phyloP scores from a whole-genome alignment of 2,888 invertebrate species.

The Diarsia mendica region DNA sequence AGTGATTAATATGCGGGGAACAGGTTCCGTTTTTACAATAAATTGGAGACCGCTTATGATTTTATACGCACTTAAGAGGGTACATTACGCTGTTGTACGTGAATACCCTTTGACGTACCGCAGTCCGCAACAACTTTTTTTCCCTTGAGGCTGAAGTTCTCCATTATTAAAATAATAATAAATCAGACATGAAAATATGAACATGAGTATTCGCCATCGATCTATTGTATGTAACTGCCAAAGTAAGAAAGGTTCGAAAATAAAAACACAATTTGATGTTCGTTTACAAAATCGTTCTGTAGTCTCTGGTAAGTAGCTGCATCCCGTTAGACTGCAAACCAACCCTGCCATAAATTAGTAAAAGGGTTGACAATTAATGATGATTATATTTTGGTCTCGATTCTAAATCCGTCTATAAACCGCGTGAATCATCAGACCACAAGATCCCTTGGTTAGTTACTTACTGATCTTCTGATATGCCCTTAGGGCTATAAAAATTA shows the following conservation, averaged over 20 bases:
- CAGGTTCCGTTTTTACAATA: slow-evolving; percentile 33
- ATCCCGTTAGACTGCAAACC: neutral
- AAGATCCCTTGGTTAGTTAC: neutral
- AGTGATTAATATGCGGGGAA: slow-evolving; percentile 32
- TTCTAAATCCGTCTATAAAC: neutral
- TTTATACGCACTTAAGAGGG: slow-evolving; percentile 35
- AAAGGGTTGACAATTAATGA: neutral
- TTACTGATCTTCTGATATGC: neutral
- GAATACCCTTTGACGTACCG: slow-evolving; percentile 20
- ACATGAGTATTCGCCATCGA: neutral
- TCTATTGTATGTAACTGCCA: neutral
- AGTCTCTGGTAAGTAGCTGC: neutral
- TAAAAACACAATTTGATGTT: neutral
- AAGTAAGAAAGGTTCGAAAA: neutral
- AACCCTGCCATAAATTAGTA: neutral
- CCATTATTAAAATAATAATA: slow-evolving; percentile 18
- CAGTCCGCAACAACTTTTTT: neutral
- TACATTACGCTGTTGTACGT: neutral
- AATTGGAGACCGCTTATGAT: slow-evolving; percentile 17
- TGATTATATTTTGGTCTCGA: neutral
- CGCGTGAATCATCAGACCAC: neutral
- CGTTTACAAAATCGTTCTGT: neutral
- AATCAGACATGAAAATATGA: neutral
- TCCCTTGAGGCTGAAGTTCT: neutral
- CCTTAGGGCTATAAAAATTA: neutral